These are phyloP conservation scores for Squalus acanthias DNA, from an alignment of 2,797 vertebrate species.

Conservation along the genomic window DNA sequence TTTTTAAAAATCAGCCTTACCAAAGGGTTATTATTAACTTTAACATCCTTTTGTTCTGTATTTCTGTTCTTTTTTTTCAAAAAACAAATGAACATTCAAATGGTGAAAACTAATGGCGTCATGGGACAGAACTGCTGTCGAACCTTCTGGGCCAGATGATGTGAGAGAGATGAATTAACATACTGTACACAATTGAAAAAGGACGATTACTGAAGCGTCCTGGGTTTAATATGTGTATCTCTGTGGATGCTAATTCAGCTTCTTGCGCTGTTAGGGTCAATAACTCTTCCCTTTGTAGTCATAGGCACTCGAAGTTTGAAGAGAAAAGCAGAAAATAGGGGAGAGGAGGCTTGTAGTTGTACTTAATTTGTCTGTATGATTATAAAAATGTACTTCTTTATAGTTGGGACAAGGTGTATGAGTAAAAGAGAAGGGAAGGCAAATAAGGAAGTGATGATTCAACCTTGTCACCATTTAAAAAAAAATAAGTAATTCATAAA, in stretches of 20 bases:
- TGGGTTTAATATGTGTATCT: neutral
- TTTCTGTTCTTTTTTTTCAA: neutral
- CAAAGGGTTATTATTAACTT: neutral
- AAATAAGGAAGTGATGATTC: neutral
- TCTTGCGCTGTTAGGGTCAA: neutral
- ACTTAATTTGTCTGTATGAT: neutral
- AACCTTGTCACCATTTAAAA: neutral
- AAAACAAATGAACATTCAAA: neutral
- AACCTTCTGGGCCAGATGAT: constrained; percentile 16
- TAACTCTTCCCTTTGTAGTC: neutral
- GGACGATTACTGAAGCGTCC: neutral
- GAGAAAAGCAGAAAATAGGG: neutral
- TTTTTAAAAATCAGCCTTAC: neutral
- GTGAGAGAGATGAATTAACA: neutral
- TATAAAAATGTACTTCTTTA: neutral
- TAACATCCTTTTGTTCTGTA: neutral
- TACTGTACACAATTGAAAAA: neutral
- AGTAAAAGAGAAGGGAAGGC: neutral
- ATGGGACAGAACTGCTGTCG: neutral
- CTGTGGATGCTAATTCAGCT: constrained; percentile 31
- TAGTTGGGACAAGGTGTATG: neutral
- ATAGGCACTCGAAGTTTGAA: neutral
- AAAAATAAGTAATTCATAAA: neutral
- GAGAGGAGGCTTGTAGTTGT: neutral
- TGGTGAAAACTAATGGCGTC: neutral